Conservation (phyloP, 2,888 invertebrate genomes). For the Ophioninae sp. region DNA sequence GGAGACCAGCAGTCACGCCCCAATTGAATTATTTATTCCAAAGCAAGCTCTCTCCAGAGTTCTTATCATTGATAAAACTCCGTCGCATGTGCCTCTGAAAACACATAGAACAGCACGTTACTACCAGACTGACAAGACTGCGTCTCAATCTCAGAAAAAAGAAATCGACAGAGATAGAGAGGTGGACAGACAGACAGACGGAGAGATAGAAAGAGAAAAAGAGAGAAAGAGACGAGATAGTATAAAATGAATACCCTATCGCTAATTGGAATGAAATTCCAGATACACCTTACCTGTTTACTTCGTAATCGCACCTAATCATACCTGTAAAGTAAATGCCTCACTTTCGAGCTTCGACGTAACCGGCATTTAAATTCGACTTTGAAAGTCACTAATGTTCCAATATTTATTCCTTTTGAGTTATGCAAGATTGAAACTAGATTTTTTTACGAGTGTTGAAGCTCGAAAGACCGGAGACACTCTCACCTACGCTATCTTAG, state of each 20-base stretch:
- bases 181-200: slow-evolving; percentile 38
- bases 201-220: slow-evolving; percentile 25
- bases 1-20: slow-evolving; percentile 78
- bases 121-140: slow-evolving; percentile 80
- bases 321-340: slow-evolving; percentile 41
- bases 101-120: slow-evolving; percentile 81
- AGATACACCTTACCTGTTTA: slow-evolving; percentile 52
- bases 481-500: slow-evolving; percentile 48
- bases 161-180: slow-evolving; percentile 48
- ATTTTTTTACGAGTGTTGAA: slow-evolving; percentile 8
- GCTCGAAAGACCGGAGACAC: slow-evolving; percentile 46
- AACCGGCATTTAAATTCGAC: not conserved
- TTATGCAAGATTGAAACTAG: not conserved
- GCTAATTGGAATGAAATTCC: slow-evolving; percentile 30
- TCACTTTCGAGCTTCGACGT: slow-evolving; percentile 46
- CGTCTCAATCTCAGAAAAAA: slow-evolving; percentile 66
- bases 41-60: slow-evolving; percentile 79
- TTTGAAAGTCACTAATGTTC: not conserved
- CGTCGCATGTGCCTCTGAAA: slow-evolving; percentile 81
- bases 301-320: slow-evolving; percentile 18
- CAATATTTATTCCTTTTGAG: not conserved
- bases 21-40: slow-evolving; percentile 77
- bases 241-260: slow-evolving; percentile 41
- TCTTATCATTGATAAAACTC: slow-evolving; percentile 80
- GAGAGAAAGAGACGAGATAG: slow-evolving; percentile 11